Evolutionary conservation across 2,113 vertebrate genomes (phyloP), one percentile per base, ranked within the genome.

Genomic region (Acanthochromis polyacanthus): DNA sequence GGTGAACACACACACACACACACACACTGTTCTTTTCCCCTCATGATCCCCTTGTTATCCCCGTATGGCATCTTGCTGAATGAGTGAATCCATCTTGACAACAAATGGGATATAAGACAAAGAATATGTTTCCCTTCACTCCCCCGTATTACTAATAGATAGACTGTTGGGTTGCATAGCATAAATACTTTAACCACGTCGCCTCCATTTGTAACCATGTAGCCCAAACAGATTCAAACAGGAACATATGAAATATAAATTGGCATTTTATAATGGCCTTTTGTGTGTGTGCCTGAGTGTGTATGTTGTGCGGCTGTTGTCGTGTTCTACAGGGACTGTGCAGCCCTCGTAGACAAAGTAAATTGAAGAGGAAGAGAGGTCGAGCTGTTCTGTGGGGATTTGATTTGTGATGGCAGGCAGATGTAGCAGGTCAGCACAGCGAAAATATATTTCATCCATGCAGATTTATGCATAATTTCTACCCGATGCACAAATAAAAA

Each of bases 221-320:
- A 90, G 85, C 71, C 93, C 81, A 93, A 95, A 94, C 93, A 74
- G 91, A 95, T 94, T 93, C 75, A 89, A 92, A 91, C 91, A 91
- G 91, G 92, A 95, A 93, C 95, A 89, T 96, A 97, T 98, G 94
- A 98, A 98, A 97, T 96, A 98, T 98, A 95, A 95, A 98, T 97
- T 92, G 89, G 75, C 81, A 92, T 89, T 96, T 96, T 96, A 96
- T 96, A 96, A 96, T 95, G 95, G 96, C 84, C 94, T 95, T 96
- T 95, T 94, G 87, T 95, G 91, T 93, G 17, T 67, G 56, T 81
- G 75, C 48, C 52, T 92, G 71, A 94, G 89, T 93, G 84, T 65
- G 62, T 48, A 60, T 75, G 82, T 51, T 57, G 51, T 64, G 56
- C 84, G 75, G 76, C 85, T 80, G 70, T 71, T 23, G 75, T 75